phyloP scores from a whole-genome alignment of 2,888 invertebrate species.

The Trachelus tabidus region DNA sequence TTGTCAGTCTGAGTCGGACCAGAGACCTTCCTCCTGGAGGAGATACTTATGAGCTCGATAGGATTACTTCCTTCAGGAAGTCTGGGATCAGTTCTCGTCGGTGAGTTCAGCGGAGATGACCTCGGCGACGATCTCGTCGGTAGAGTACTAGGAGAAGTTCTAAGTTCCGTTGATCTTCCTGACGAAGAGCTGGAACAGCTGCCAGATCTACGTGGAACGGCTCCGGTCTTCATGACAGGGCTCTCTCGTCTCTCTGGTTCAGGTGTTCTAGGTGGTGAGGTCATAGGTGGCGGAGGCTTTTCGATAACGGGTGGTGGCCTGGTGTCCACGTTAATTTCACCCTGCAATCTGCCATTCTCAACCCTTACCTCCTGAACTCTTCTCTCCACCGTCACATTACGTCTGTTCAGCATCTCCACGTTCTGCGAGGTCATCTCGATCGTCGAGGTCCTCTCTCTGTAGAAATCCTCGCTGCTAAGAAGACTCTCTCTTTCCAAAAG shows the following conservation, averaged over 20 bases:
- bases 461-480: conserved; percentile 45
- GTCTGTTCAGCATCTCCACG: conserved; percentile 57
- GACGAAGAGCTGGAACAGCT: conserved; percentile 51
- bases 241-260: conserved; percentile 54
- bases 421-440: conserved; percentile 64
- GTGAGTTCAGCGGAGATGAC: conserved; percentile 26
- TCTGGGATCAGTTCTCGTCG: conserved; percentile 21
- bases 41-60: conserved; percentile 21
- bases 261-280: conserved; percentile 53
- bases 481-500: not conserved
- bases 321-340: conserved; percentile 25
- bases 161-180: not conserved
- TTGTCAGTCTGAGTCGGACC: conserved; percentile 61
- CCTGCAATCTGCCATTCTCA: not conserved
- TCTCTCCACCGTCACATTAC: conserved; percentile 41
- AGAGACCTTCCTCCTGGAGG: conserved; percentile 50
- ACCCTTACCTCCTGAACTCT: conserved; percentile 28
- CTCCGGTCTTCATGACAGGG: conserved; percentile 58
- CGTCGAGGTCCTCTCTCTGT: conserved; percentile 53
- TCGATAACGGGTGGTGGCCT: conserved; percentile 24
- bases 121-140: conserved; percentile 34
- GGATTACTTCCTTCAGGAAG: conserved; percentile 11
- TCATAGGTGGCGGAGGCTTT: conserved; percentile 45
- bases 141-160: conserved; percentile 34
- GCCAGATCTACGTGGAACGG: conserved; percentile 48